phyloP scores from a whole-genome alignment of 2,113 vertebrate genomes.

The Silurus glanis region DNA sequence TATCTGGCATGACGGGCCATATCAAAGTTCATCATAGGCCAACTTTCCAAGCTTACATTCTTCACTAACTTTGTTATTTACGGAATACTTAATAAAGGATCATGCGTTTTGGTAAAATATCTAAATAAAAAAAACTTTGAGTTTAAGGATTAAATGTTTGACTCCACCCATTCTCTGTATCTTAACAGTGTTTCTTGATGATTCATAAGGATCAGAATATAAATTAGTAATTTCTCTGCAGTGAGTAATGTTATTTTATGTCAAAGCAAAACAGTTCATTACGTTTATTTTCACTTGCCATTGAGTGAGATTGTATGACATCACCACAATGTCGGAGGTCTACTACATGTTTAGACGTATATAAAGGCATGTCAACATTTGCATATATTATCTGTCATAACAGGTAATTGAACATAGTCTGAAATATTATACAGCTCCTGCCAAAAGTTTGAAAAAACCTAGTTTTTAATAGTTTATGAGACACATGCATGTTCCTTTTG shows the following conservation, averaged over 20 bases:
- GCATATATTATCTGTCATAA: background rate
- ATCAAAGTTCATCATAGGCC: no score
- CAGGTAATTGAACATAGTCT: background rate
- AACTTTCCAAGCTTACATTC: background rate
- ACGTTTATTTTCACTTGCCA: background rate
- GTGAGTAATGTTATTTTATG: slow-evolving; percentile 13
- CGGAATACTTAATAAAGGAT: background rate
- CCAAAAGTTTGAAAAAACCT: no score
- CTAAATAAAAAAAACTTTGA: background rate
- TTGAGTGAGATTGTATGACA: background rate
- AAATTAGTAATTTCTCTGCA: background rate
- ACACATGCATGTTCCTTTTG: no score
- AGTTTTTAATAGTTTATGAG: no score
- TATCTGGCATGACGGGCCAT: no score
- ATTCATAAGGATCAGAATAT: background rate
- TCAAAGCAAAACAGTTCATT: background rate
- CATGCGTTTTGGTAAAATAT: background rate
- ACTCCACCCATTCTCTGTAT: background rate
- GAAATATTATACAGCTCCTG: background rate
- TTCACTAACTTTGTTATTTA: background rate
- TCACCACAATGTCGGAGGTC: background rate
- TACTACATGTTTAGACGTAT: background rate
- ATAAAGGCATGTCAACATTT: background rate
- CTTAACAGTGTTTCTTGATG: background rate
- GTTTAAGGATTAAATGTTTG: background rate